Evolutionary conservation across 2,888 invertebrate genomes (phyloP), one percentile per base, ranked within the genome.

Genomic region (Hemaris fuciformis): DNA sequence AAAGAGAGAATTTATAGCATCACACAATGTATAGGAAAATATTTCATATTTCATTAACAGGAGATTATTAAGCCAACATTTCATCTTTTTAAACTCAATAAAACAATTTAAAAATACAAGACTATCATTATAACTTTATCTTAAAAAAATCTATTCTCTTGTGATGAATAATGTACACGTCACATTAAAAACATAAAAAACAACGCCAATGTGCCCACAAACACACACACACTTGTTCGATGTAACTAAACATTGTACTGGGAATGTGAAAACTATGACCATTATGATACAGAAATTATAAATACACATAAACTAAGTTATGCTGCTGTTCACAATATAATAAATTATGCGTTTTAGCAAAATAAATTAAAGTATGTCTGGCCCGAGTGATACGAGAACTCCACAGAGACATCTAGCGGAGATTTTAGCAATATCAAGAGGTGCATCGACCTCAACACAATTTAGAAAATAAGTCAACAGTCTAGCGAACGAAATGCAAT

Each of bases 251-350:
- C 71, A 76, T 83, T 83, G 81, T 83, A 85, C 81, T 79, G 72
- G 84, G 84, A 87, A 87, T 85, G 84, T 86, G 66, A 76, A 67
- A 79, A 64, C 75, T 65, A 71, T 74, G 69, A 77, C 79, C 84
- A 90, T 90, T 84, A 89, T 87, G 91, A 87, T 91, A 91, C 91
- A 91, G 91, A 91, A 91, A 91, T 91, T 90, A 91, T 91, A 91
- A 91, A 91, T 85, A 89, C 76, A 72, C 80, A 81, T 79, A 79
- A 79, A 79, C 81, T 81, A 83, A 79, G 72, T 79, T 77, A 81
- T 77, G 83, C 85, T 80, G 85, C 81, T 85, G 84, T 79, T 81
- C 69, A 75, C 81, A n/a, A 83, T 72, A 71, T 77, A 86, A 87
- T 88, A 89, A 89, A 87, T 88, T 85, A 88, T 83, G 80, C 79